Base-by-base conservation (phyloP, 2,113 vertebrate genomes). In the Varanus komodoensis region DNA sequence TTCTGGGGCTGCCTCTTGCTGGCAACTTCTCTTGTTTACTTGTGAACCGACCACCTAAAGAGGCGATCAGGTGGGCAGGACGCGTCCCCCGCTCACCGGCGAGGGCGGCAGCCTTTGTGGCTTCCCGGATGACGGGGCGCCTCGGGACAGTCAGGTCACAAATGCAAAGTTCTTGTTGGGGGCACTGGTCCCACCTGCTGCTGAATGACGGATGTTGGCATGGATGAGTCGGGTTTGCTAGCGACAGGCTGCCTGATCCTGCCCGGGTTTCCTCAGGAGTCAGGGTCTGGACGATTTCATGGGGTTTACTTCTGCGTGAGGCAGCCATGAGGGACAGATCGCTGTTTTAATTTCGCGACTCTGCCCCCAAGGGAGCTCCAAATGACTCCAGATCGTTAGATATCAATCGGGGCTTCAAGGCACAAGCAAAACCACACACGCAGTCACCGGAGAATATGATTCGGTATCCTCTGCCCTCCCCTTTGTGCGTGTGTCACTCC, bases 21-120 rank as follows among this genome's bases (percentile, higher is more conserved):
- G 74, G 34, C 61, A 92, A 91, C 89, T 94, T 94, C 93, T 91
- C 90, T 77, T 50, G 87, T 92, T 92, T 82, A 88, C 93, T 78
- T 90, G 89, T 92, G 54, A 75, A n/a, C 86, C 87, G 75, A 29
- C 67, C 93, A 87, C 67, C 74, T 74, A 83, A 88, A 86, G 75
- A 92, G 77, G 23, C 34, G 25, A 27, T 25, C 57, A 12, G n/a
- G 57, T 15, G 71, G 11, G 32, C 71, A 15, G 71, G 71, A 34
- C 71, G n/a, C 71, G n/a, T 23, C 3, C 75, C 21, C 61, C 3
- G 27, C 61, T 19, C 23, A 9, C n/a, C 19, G 21, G 11, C 0
- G 67, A 52, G 69, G 32, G 52, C 0, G 4, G 27, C 17, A 17
- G 57, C 57, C 2, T 64, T 64, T 64, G 17, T 64, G 61, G 61